Evolutionary conservation across 2,797 vertebrate genomes (phyloP).

Genomic region (Lycodopsis pacificus): DNA sequence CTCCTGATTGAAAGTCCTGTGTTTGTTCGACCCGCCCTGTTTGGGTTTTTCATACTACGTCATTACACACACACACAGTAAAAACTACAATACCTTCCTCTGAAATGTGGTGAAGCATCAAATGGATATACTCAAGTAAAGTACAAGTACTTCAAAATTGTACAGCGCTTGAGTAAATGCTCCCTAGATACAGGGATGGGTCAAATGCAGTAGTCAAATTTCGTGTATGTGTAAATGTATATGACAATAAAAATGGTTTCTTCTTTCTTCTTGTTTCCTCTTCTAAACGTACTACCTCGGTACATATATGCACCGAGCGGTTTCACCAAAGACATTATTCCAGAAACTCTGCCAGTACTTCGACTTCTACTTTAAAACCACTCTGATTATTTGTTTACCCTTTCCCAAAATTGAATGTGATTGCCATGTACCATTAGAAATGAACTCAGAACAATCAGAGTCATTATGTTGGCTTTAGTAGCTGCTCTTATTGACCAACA

Average conservation of each 20-base stretch:
- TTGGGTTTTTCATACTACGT: too few relatives aligned
- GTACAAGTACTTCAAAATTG: neutral
- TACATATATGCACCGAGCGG: neutral
- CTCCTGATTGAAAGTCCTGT: neutral
- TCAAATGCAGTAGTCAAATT: too few relatives aligned
- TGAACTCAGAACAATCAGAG: conserved; percentile 21
- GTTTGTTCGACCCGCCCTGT: too few relatives aligned
- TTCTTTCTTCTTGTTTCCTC: too few relatives aligned
- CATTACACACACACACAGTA: too few relatives aligned
- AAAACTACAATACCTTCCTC: neutral
- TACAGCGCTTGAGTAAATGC: neutral
- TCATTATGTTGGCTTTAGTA: conserved; percentile 24
- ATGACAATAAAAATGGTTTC: too few relatives aligned
- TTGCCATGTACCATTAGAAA: conserved; percentile 19
- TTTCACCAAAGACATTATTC: neutral
- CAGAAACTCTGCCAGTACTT: neutral
- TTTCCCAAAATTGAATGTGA: conserved; percentile 1
- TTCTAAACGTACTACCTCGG: rapidly evolving
- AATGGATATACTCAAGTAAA: neutral
- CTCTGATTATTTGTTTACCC: conserved; percentile 15
- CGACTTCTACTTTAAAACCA: conserved; percentile 21
- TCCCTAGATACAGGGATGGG: too few relatives aligned
- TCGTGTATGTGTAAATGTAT: too few relatives aligned
- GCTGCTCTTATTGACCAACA: conserved; percentile 10
- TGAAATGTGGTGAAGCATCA: neutral